Conservation (phyloP, 2,113 vertebrate genomes). For the Scophthalmus maximus region DNA sequence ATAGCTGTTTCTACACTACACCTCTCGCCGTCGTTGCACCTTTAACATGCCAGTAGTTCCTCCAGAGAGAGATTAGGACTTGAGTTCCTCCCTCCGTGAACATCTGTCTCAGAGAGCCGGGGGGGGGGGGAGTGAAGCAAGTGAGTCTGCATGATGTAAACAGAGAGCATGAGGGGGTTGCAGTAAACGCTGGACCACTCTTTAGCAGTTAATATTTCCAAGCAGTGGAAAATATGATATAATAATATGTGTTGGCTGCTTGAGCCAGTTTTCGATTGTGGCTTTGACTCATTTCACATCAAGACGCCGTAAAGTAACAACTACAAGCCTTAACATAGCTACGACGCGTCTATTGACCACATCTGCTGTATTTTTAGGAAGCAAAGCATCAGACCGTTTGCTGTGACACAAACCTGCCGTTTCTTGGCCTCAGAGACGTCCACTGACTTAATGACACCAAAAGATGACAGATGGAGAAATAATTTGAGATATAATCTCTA, state of each 20-base stretch:
- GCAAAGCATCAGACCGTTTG: slow-evolving; percentile 5
- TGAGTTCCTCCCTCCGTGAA: background rate
- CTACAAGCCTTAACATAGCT: slow-evolving; percentile 8
- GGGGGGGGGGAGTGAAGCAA: background rate
- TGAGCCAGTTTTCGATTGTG: background rate
- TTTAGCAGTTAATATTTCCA: background rate
- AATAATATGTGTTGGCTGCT: slow-evolving; percentile 1
- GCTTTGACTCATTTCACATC: slow-evolving; percentile 34
- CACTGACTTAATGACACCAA: background rate
- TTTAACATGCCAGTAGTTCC: too few relatives aligned
- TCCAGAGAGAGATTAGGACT: too few relatives aligned
- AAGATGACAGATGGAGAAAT: slow-evolving; percentile 14
- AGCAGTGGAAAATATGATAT: background rate
- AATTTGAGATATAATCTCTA: slow-evolving; percentile 5
- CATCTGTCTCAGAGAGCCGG: background rate
- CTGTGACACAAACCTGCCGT: background rate
- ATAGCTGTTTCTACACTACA: too few relatives aligned
- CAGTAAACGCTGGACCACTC: slow-evolving; percentile 1
- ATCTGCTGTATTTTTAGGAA: slow-evolving; percentile 40
- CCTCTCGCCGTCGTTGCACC: too few relatives aligned
- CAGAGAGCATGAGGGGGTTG: background rate
- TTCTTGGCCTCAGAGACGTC: background rate
- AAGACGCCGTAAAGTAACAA: slow-evolving; percentile 12
- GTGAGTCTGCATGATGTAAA: slow-evolving; percentile 13
- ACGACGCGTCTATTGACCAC: background rate